phyloP scores from a whole-genome alignment of 2,797 vertebrate species.

The Tympanoctomys barrerae region DNA sequence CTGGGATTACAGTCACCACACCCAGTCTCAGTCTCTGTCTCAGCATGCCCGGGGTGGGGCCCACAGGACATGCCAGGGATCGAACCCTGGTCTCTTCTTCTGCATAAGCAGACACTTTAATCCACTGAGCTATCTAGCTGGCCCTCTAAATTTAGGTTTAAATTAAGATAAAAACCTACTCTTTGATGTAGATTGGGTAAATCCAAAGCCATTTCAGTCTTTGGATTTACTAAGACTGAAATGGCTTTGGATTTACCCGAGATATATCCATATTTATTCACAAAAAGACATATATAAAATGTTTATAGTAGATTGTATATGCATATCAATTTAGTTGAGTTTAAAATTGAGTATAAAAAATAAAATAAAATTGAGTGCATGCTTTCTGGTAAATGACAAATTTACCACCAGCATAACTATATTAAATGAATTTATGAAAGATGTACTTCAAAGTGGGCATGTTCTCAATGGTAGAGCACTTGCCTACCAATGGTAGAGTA shows the following conservation, averaged over 20 bases:
- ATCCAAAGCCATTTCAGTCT: neutral
- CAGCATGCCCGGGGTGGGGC: no score
- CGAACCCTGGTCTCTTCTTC: no score
- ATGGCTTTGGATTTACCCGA: neutral
- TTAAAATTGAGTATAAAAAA: constrained; percentile 13
- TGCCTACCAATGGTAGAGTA: no score
- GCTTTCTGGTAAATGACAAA: constrained; percentile 35
- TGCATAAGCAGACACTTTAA: no score
- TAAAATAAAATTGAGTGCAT: neutral
- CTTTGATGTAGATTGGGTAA: neutral
- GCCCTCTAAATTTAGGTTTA: neutral
- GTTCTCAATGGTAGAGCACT: neutral
- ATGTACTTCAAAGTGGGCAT: neutral
- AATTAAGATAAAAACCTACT: neutral
- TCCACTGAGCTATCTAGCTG: no score
- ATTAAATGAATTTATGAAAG: constrained; percentile 55
- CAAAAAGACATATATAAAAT: neutral
- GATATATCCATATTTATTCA: constrained; percentile 5
- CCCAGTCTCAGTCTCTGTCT: no score
- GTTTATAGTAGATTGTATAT: constrained; percentile 1
- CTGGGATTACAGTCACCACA: no score
- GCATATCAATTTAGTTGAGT: neutral
- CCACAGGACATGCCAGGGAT: no score
- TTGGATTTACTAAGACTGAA: neutral
- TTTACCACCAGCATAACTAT: constrained; percentile 39